Conservation (phyloP, 2,888 invertebrate species). For the Melanargia galathea region DNA sequence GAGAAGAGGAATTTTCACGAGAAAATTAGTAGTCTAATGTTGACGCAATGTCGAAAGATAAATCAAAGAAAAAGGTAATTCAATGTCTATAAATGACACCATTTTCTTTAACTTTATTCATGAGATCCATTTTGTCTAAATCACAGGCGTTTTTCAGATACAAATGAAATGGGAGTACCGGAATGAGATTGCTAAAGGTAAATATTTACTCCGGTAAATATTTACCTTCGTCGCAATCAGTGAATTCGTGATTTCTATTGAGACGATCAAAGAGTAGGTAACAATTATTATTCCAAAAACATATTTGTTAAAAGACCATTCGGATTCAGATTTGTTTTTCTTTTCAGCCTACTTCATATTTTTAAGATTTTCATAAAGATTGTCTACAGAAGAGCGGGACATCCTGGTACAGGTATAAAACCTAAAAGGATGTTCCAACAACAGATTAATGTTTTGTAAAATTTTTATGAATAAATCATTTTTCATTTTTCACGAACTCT, state of each 20-base stretch:
- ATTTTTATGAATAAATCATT: no score
- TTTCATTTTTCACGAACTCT: no score
- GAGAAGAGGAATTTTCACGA: no score
- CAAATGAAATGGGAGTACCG: conserved; percentile 19
- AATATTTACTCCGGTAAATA: conserved; percentile 19
- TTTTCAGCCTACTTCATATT: neutral
- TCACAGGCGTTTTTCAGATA: conserved; percentile 23
- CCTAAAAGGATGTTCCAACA: no score
- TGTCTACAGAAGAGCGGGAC: no score
- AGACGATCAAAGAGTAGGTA: conserved; percentile 14
- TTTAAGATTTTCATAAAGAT: no score
- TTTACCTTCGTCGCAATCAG: conserved; percentile 20
- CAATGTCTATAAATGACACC: conserved; percentile 15
- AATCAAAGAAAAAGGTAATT: conserved; percentile 16
- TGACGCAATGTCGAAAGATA: neutral
- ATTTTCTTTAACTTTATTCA: conserved; percentile 21
- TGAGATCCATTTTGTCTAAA: conserved; percentile 26
- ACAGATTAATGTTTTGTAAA: no score
- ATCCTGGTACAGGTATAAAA: no score
- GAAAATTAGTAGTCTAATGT: neutral
- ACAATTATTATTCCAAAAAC: conserved; percentile 12
- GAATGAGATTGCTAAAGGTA: conserved; percentile 21
- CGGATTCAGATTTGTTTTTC: conserved; percentile 1
- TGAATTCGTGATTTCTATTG: conserved; percentile 20
- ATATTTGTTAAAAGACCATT: conserved; percentile 3